Percentiles rank a stretch among this genome's conserved stretches.
phyloP scores from a whole-genome alignment of 2,113 vertebrate species.

The Penelope pileata region DNA sequence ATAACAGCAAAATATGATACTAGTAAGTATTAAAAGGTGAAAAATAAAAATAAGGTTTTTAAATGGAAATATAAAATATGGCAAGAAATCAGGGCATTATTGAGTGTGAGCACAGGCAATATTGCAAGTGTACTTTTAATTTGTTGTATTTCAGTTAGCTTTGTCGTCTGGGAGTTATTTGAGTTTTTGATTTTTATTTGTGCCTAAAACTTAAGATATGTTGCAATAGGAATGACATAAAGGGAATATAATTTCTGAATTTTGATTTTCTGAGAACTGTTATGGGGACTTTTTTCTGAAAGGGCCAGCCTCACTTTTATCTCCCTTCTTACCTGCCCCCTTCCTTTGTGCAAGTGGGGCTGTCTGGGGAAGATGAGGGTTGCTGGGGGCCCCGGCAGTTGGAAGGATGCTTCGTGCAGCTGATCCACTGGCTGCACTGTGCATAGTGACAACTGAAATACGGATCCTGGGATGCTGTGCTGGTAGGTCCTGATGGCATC shows the following conservation, averaged over 20 bases:
- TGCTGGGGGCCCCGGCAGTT: not conserved
- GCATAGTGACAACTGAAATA: slow-evolving; percentile 67
- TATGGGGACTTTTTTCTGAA: not conserved
- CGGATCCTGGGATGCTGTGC: slow-evolving; percentile 70
- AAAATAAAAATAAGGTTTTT: not conserved
- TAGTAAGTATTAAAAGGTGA: not conserved
- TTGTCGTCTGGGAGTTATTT: not conserved
- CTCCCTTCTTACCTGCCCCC: not conserved
- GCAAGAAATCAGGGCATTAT: not conserved
- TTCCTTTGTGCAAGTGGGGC: slow-evolving; percentile 12
- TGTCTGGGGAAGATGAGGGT: not conserved
- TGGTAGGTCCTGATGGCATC: slow-evolving; percentile 71
- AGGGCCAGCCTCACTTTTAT: not conserved
- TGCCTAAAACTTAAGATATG: not conserved
- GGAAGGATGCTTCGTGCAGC: slow-evolving; percentile 59
- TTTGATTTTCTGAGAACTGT: slow-evolving; percentile 17
- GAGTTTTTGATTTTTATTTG: not conserved
- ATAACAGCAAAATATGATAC: not conserved
- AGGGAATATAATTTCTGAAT: not conserved
- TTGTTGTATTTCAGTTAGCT: not conserved
- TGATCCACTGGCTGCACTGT: slow-evolving; percentile 66
- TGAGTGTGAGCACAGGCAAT: not conserved
- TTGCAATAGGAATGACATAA: not conserved
- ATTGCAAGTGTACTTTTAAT: not conserved
- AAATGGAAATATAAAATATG: not conserved